These are phyloP conservation scores for Diaprepes abbreviatus DNA, from an alignment of 2,888 invertebrate species.

Conservation along the genomic window DNA sequence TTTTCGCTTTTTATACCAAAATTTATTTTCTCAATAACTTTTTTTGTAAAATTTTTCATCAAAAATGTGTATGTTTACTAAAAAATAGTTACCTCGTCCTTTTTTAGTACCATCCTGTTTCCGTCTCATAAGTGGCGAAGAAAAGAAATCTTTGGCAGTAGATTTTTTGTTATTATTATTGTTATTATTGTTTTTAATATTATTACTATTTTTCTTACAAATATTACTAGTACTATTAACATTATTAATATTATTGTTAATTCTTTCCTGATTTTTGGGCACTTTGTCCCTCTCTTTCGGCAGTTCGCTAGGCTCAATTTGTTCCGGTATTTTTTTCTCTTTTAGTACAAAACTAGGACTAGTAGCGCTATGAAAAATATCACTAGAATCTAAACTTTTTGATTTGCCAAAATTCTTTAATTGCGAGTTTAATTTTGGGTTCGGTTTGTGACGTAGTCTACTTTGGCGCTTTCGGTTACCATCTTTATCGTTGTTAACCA, in stretches of 20 bases:
- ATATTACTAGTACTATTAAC: slow-evolving; percentile 52
- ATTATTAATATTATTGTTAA: slow-evolving; percentile 41
- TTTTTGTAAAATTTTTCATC: neutral
- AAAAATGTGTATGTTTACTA: neutral
- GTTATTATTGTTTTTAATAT: slow-evolving; percentile 7
- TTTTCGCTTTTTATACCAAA: too few relatives aligned
- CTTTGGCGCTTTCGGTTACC: slow-evolving; percentile 54
- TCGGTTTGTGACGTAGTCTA: slow-evolving; percentile 53
- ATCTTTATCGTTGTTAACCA: slow-evolving; percentile 73
- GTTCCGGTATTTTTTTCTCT: slow-evolving; percentile 62
- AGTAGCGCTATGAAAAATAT: slow-evolving; percentile 70
- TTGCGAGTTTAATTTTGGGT: slow-evolving; percentile 50
- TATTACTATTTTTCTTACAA: slow-evolving; percentile 37
- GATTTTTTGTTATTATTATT: slow-evolving; percentile 22
- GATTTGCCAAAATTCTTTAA: slow-evolving; percentile 81
- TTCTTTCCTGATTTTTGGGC: slow-evolving; percentile 24
- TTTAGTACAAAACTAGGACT: slow-evolving; percentile 55
- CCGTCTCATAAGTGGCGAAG: slow-evolving; percentile 65
- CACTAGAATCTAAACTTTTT: slow-evolving; percentile 88
- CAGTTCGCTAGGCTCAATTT: slow-evolving; percentile 51
- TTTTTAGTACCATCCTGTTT: slow-evolving; percentile 61
- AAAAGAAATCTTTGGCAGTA: slow-evolving; percentile 64
- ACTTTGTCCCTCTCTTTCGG: slow-evolving; percentile 19
- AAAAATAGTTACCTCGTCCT: slow-evolving; percentile 31
- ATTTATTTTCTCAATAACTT: too few relatives aligned